A percentile compares a stretch with the other conserved stretches of the same genome.
Conservation (phyloP, 2,113 vertebrate species). For the Carlito syrichta region DNA sequence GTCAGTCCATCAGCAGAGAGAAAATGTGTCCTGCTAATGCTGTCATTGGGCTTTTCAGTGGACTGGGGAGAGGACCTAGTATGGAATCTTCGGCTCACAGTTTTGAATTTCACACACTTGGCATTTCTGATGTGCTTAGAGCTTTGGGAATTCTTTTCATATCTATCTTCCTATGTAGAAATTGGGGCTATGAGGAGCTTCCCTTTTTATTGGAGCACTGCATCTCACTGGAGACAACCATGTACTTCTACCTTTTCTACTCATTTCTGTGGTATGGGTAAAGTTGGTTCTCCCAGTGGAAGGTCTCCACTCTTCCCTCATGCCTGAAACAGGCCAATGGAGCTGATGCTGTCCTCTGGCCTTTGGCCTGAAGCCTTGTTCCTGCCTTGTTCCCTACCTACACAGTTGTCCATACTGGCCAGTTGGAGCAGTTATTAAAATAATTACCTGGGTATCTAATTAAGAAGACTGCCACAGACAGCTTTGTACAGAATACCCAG, state of each 20-base stretch:
- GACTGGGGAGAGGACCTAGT: conserved; percentile 57
- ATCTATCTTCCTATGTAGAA: not conserved
- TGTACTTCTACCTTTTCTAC: not conserved
- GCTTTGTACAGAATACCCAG: not conserved
- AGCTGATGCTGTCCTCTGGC: not conserved
- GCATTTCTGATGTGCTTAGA: conserved; percentile 64
- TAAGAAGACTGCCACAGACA: not conserved
- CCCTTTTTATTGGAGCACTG: not conserved
- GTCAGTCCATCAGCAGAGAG: conserved; percentile 72
- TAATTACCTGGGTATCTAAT: not conserved
- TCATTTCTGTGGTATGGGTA: not conserved
- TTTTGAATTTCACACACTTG: conserved; percentile 59
- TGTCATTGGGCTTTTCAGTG: conserved; percentile 58
- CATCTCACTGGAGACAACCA: not conserved
- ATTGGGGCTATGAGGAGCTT: not conserved
- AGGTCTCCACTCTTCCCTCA: accelerated
- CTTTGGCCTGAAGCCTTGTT: conserved; percentile 20
- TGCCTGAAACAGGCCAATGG: not conserved
- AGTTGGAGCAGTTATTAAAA: not conserved
- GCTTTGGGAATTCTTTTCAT: not conserved
- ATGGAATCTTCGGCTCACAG: conserved; percentile 54
- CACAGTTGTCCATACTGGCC: not conserved
- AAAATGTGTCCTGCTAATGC: conserved; percentile 51
- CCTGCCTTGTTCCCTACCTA: not conserved
- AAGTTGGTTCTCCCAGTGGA: not conserved